Base-by-base conservation (phyloP, 2,888 invertebrate genomes). In the Conops quadrifasciatus region DNA sequence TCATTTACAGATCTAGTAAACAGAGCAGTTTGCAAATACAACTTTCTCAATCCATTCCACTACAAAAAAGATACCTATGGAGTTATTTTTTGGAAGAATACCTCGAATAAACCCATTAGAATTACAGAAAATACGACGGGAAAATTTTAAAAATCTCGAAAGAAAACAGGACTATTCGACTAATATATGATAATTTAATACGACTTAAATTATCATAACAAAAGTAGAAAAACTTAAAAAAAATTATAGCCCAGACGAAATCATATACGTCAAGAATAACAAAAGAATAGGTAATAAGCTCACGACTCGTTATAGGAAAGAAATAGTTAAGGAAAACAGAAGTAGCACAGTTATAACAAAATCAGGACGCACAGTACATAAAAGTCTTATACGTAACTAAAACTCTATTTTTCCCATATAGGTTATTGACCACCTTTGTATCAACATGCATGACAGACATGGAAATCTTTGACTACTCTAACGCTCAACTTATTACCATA, bases 1-100 rank as follows among this genome's bases (percentile, higher is more conserved):
- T 51, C 63, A 5, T 72, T 70, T 36, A 21, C 43, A 43, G 72
- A 70, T 53, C 43, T 70, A 15, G 15, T 72, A 51, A 47, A 72
- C 24, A 49, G 43, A 64, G 15, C 68, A 2, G 43, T 68, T 15
- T 73, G 65, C 45, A 67, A 64, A 36, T 73, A 70, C 49, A 73
- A 73, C 19, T 56, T 28, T n/a, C 21, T 59, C 68, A 15, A 56
- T 68, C 21, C 68, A 73, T 45, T 67, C 71, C 28, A 56, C 43
- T 1, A 73, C 71, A 15, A 28, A 67, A 1, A 65, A 68, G 56
- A 58, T 56, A 58, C 67, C 67, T 51, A 24, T 67, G 11, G 72
- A 72, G 43, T 26, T 63, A 26, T 71, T 71, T 26, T 70, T 71
- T 43, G 64, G 71, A 28, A 63, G 70, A 16, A 43, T 51, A 1